phyloP scores from a whole-genome alignment of 2,113 vertebrate species.

The Rynchops niger region DNA sequence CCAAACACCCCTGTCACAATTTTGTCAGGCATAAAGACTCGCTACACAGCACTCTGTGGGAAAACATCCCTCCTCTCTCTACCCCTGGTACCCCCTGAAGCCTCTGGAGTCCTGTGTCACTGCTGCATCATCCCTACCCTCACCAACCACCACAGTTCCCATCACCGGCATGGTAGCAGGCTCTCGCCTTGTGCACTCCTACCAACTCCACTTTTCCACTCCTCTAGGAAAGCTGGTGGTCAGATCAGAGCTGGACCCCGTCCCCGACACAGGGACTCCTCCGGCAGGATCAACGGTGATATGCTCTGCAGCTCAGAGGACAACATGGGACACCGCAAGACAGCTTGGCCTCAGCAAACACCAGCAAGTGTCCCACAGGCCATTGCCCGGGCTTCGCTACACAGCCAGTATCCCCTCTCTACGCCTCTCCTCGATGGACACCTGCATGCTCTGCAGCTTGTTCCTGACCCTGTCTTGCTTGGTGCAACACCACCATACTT shows the following conservation, averaged over 20 bases:
- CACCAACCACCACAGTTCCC: rapidly evolving
- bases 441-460: not conserved
- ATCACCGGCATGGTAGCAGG: rapidly evolving
- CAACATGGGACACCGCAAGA: not conserved
- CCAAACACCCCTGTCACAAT: rapidly evolving
- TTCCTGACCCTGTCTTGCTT: not conserved
- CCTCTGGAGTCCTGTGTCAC: rapidly evolving
- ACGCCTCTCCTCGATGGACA: rapidly evolving
- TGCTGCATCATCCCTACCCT: not conserved
- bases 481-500: not conserved
- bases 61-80: not conserved
- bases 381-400: rapidly evolving
- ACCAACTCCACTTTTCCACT: not conserved
- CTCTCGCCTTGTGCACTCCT: not conserved
- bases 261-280: not conserved
- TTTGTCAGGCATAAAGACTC: not conserved
- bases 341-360: not conserved
- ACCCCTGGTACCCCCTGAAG: rapidly evolving
- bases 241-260: not conserved
- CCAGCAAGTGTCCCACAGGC: not conserved
- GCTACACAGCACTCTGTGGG: rapidly evolving
- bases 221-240: not conserved
- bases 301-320: not conserved
- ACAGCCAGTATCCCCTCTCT: rapidly evolving
- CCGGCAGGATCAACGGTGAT: rapidly evolving